Base-by-base conservation (phyloP, 2,797 vertebrate species). In the Miichthys miiuy region DNA sequence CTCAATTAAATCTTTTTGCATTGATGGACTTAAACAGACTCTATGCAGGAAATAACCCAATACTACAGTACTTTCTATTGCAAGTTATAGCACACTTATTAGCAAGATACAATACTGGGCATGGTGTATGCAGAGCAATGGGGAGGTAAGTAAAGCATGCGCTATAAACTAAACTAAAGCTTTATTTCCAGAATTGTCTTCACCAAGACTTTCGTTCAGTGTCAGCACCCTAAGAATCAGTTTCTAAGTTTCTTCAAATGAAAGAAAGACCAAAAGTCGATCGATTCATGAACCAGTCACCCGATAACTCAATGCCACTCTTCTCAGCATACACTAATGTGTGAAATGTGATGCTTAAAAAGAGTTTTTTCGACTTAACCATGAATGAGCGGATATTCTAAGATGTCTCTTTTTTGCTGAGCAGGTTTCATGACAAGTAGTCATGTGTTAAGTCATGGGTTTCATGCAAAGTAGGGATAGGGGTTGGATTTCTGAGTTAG, bases 391-490 rank as follows among this genome's bases (percentile, higher is more conserved):
- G 21, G 79, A 87, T 89, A 89, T 91, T 91, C 81, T 92, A 91
- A 64, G 87, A 87, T 89, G 82, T 91, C 72, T 90, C 77, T 88
- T 89, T 93, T 92, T 85, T 91, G 89, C 89, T 86, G 89, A 91
- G 92, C 88, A 84, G 89, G 83, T 90, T 88, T 88, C 82, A 88
- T 80, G 90, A 87, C 81, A 18, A 77, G 65, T 75, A n/a, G 87
- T 87, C 87, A 89, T 73, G 77, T 85, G 83, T 85, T 89, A 90
- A 81, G 87, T 92, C 87, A 79, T 92, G 87, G 84, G 83, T 87
- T 92, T 95, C 95, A 96, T 96, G 95, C 95, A 96, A 83, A 89
- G 89, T 82, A 71, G 80, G 79, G 80, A 73, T 17, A 20, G 65
- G 80, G 81, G 44, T 48, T 79, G 80, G 72, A 66, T 80, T 91